Evolutionary conservation across 2,888 invertebrate genomes (phyloP).

Genomic region (Imbricaverruca yamaguchii): DNA sequence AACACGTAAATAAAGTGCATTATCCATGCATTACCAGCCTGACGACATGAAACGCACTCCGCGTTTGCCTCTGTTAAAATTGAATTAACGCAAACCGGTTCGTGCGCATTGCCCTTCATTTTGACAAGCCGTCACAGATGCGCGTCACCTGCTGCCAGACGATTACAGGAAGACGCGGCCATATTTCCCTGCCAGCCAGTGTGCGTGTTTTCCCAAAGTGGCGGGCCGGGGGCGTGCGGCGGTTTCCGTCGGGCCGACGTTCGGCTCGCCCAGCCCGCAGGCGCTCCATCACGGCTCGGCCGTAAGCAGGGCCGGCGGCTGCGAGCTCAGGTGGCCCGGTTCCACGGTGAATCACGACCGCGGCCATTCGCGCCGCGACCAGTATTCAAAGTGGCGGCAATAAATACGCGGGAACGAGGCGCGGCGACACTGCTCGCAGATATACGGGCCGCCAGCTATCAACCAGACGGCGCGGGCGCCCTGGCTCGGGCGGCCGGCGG

Average conservation of each 20-base stretch:
- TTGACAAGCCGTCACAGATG: too few relatives aligned
- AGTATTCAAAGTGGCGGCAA: neutral
- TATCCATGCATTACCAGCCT: too few relatives aligned
- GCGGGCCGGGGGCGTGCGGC: neutral
- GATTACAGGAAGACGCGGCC: too few relatives aligned
- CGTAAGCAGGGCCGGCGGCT: neutral
- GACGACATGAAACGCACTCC: too few relatives aligned
- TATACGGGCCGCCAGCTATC: neutral
- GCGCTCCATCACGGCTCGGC: neutral
- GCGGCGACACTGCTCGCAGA: neutral
- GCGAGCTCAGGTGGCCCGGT: neutral
- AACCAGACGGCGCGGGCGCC: neutral
- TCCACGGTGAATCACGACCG: neutral
- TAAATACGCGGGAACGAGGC: neutral
- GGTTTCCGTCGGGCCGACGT: too few relatives aligned
- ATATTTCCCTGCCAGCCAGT: neutral
- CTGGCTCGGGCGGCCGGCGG: too few relatives aligned
- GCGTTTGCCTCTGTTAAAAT: too few relatives aligned
- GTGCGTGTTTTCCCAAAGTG: neutral
- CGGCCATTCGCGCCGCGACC: neutral
- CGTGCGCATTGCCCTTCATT: too few relatives aligned
- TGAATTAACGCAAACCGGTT: too few relatives aligned
- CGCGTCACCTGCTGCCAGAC: too few relatives aligned
- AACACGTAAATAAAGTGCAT: too few relatives aligned
- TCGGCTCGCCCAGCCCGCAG: too few relatives aligned